These are phyloP conservation scores for Labeo catla DNA, from an alignment of 2,113 vertebrate genomes.

Conservation along the genomic window DNA sequence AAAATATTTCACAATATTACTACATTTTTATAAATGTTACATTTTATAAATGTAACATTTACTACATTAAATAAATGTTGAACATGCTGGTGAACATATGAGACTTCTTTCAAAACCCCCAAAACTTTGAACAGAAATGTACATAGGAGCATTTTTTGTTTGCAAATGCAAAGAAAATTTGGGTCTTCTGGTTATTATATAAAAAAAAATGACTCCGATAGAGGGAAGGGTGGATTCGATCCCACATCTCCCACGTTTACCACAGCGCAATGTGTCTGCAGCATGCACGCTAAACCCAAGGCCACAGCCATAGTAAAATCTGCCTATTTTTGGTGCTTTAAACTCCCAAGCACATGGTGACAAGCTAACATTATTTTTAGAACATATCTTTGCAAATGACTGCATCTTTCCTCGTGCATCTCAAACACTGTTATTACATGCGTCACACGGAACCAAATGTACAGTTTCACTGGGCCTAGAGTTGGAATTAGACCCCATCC, in stretches of 20 bases:
- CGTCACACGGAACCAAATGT: neutral
- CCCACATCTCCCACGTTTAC: neutral
- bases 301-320: neutral
- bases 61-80: too few species aligned
- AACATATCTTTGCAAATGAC: neutral
- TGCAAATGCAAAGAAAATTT: neutral
- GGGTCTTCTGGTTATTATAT: neutral
- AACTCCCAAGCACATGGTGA: neutral
- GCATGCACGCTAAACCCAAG: neutral
- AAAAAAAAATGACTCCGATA: neutral
- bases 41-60: too few species aligned
- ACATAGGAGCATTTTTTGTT: neutral
- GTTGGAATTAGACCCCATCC: neutral
- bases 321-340: neutral
- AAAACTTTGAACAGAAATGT: neutral
- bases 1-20: too few species aligned
- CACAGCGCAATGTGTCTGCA: constrained; percentile 5
- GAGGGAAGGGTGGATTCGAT: neutral
- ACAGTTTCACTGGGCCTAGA: neutral
- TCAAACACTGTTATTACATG: constrained; percentile 11
- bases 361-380: constrained; percentile 1
- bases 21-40: too few species aligned
- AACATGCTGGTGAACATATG: too few species aligned
- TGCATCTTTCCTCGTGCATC: neutral
- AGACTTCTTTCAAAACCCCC: neutral